phyloP scores from a whole-genome alignment of 64 coral and sea anemone genomes.

The Platygyra sinensis region DNA sequence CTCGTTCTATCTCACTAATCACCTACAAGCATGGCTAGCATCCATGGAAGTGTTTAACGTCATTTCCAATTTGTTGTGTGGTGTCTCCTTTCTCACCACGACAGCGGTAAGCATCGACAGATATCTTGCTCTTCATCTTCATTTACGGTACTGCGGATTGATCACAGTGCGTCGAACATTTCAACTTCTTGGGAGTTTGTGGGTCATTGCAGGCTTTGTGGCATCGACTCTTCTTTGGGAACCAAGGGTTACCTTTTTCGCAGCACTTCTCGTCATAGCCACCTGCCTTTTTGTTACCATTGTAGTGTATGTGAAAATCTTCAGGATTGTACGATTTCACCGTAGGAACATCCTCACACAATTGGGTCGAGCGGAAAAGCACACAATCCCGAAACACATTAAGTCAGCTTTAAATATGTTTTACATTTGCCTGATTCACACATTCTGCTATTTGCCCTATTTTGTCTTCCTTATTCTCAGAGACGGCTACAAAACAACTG shows the following conservation, averaged over 20 bases:
- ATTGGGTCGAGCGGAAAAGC: background rate
- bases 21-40: background rate
- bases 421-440: conserved; percentile 2
- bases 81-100: conserved; percentile 66
- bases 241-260: background rate
- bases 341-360: background rate
- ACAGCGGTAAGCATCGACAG: conserved; percentile 69
- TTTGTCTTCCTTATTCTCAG: conserved; percentile 27
- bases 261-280: background rate
- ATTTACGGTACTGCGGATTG: conserved; percentile 61
- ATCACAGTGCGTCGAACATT: conserved; percentile 37
- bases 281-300: conserved; percentile 3
- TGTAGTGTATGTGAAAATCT: background rate
- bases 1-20: conserved; percentile 34
- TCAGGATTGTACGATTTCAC: background rate
- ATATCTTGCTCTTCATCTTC: conserved; percentile 65
- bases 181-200: background rate
- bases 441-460: conserved; percentile 17
- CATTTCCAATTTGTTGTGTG: conserved; percentile 68
- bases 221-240: conserved; percentile 34
- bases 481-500: background rate
- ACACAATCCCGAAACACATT: background rate
- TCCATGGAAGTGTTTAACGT: conserved; percentile 41
- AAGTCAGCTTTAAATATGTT: conserved; percentile 8
- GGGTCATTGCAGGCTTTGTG: background rate